phyloP scores from a whole-genome alignment of 2,888 invertebrate species.

The Rhagonycha lutea region DNA sequence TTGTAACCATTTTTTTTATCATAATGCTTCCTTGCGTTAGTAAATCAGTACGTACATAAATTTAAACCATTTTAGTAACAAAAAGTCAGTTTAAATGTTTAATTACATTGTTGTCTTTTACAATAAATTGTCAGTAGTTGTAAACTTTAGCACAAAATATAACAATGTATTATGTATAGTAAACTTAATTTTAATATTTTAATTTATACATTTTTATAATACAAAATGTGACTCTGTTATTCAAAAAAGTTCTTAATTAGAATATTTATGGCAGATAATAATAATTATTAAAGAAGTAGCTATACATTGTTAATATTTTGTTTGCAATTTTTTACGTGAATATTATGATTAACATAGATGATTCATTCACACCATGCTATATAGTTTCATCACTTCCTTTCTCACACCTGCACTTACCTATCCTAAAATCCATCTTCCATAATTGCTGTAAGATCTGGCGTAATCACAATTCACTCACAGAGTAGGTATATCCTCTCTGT shows the following conservation, averaged over 20 bases:
- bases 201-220: background rate
- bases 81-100: background rate
- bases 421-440: constrained; percentile 34
- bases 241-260: background rate
- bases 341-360: constrained; percentile 11
- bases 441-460: constrained; percentile 25
- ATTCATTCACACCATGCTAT: constrained; percentile 14
- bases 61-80: background rate
- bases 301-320: background rate
- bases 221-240: background rate
- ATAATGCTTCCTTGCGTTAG: too few relatives aligned
- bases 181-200: background rate
- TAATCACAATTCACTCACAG: constrained; percentile 12
- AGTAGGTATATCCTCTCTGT: background rate
- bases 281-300: background rate
- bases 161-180: background rate
- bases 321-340: background rate
- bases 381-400: constrained; percentile 37
- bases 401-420: constrained; percentile 38
- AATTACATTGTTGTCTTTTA: background rate
- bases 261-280: background rate
- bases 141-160: background rate
- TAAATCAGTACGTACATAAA: background rate
- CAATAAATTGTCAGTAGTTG: background rate
- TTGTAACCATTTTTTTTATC: too few relatives aligned